Percentiles rank a stretch among this genome's conserved stretches.
These are phyloP conservation scores for Chaenogobius annularis DNA, from an alignment of 2,113 vertebrate species.

Conservation along the genomic window DNA sequence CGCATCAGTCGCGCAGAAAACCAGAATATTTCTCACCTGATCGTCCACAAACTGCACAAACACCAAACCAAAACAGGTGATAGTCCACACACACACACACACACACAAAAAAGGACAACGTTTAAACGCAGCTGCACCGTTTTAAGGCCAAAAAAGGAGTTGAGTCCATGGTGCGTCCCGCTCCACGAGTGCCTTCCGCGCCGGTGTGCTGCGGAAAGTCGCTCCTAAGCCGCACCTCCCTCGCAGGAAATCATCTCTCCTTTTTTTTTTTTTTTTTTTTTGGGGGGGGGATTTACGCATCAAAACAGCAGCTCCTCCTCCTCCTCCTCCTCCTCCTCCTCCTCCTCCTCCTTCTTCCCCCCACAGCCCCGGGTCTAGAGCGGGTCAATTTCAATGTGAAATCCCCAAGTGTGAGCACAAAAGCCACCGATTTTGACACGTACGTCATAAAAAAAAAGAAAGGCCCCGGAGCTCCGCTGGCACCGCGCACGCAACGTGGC, in stretches of 20 bases:
- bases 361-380: background rate
- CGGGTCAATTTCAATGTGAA: slow-evolving; percentile 82
- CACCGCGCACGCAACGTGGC: slow-evolving; percentile 13
- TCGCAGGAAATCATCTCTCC: background rate
- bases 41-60: background rate
- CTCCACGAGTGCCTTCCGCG: background rate
- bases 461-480: slow-evolving; percentile 4
- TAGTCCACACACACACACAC: no score
- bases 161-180: background rate
- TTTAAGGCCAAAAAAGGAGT: background rate
- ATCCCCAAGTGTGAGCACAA: slow-evolving; percentile 74
- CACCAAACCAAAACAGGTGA: no score
- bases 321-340: background rate
- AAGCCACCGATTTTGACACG: slow-evolving; percentile 73
- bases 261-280: no score
- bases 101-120: background rate
- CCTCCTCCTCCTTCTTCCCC: background rate
- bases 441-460: background rate
- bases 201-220: background rate
- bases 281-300: no score
- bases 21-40: background rate
- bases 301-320: no score
- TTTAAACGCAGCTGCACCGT: background rate
- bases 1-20: no score
- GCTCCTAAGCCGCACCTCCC: background rate